phyloP scores from a whole-genome alignment of 2,113 vertebrate species.

The Pygoscelis antarcticus region DNA sequence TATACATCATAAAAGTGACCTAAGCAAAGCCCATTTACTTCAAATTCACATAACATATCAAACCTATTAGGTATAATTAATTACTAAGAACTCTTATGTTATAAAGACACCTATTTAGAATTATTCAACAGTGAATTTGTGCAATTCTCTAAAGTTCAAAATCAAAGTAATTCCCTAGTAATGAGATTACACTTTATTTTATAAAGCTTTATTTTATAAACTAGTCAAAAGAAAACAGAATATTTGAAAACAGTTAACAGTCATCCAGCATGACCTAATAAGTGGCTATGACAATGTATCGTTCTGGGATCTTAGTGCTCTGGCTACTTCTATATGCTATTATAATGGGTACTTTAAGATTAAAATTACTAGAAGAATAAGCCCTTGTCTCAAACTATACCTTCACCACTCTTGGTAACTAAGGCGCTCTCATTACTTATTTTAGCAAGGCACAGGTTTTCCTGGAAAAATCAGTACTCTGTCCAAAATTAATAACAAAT shows the following conservation, averaged over 20 bases:
- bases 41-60: not conserved
- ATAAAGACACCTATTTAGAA: not conserved
- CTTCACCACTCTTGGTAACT: not conserved
- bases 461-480: not conserved
- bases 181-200: not conserved
- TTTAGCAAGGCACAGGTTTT: not conserved
- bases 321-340: not conserved
- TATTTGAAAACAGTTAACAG: not conserved
- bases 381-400: not conserved
- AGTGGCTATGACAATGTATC: not conserved
- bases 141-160: not conserved
- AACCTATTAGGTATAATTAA: not conserved
- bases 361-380: not conserved
- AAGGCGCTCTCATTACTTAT: not conserved
- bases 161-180: not conserved
- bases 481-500: not conserved
- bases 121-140: not conserved
- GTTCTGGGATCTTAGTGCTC: not conserved
- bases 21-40: not conserved
- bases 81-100: not conserved
- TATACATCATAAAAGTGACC: not conserved
- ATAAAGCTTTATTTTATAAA: not conserved
- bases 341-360: not conserved
- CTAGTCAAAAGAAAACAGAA: not conserved
- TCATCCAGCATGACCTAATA: not conserved